phyloP scores from a whole-genome alignment of 2,113 vertebrate genomes.

The Mustela nigripes region DNA sequence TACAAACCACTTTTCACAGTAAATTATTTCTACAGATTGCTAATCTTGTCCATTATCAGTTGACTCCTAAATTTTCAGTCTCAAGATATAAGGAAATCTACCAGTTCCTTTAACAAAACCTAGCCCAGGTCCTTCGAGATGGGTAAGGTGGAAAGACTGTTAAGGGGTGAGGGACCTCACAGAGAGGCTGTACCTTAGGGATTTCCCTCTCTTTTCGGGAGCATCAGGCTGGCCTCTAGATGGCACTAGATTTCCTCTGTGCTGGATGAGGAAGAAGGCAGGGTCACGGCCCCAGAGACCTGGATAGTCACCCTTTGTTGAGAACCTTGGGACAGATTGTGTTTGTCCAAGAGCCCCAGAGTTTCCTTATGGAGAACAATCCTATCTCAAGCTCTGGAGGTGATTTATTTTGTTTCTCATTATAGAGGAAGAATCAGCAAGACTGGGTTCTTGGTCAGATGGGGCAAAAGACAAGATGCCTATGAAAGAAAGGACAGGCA shows the following conservation, averaged over 20 bases:
- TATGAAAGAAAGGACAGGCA: not conserved
- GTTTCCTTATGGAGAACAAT: not conserved
- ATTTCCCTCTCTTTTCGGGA: not conserved
- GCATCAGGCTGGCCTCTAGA: not conserved
- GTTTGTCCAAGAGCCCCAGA: not conserved
- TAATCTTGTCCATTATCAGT: not conserved
- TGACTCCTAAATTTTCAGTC: not conserved
- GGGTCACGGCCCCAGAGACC: not conserved
- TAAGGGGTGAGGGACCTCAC: not conserved
- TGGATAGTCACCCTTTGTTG: not conserved
- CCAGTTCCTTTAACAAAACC: slow-evolving; percentile 33
- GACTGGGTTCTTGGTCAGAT: not conserved
- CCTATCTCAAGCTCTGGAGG: slow-evolving; percentile 5
- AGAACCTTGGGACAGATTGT: not conserved
- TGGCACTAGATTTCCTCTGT: not conserved
- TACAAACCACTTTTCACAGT: not conserved
- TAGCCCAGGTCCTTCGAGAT: not conserved
- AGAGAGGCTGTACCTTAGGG: not conserved
- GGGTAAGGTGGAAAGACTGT: not conserved
- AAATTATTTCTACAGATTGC: slow-evolving; percentile 25
- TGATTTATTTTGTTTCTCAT: not conserved
- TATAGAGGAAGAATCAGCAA: not conserved
- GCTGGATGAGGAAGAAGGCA: not conserved
- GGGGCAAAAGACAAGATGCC: not conserved
- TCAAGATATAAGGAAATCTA: not conserved